Evolutionary conservation across 2,113 vertebrate genomes (phyloP), one percentile per base, ranked within the genome.

Genomic region (Cyphomyrus plagiostoma): DNA sequence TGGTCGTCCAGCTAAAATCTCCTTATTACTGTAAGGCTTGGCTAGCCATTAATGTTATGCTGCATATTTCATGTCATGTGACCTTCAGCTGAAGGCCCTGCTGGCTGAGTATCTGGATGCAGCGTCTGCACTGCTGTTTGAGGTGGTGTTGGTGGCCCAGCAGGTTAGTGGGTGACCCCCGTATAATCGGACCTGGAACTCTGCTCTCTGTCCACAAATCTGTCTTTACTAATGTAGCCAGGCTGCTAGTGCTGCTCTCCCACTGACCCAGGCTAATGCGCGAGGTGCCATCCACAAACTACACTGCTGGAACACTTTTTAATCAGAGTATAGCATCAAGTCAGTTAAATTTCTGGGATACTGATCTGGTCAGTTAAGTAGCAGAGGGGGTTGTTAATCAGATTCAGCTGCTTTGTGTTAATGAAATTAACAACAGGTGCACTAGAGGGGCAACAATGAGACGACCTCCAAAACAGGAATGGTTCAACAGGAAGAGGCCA

Each of bases 71-170:
- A 39, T 77, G 70, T 80, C 19, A 45, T 88, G 70, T 90, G 88
- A 56, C 50, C 50, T 26, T 42, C 91, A 92, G 93, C 85, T 93
- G 53, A 93, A 94, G 90, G 85, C n/a, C 53, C 92, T 94, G 49
- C 91, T 94, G 3, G 39, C 90, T 0, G 94, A 95, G 90, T 96
- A 95, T 58, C 93, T 94, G 94, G 95, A 96, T 30, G 92, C 93
- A 0, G 92, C 94, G 66, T 93, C 93, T 83, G 93, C 92, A 15
- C 92, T 96, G 88, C 93, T 96, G 42, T 96, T 94, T 90, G 95
- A 96, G 92, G 89, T 96, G 90, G 91, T 96, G 90, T 92, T 94
- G 45, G 49, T 95, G 9, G 94, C 94, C n/a, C 93, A 95, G 3
- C 91, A 95, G 91, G 95, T 95, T 86, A 91, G 93, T 92, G 66